Evolutionary conservation across 2,113 vertebrate genomes (phyloP), one percentile per base, ranked within the genome.

Genomic region (Oreotrochilus melanogaster): DNA sequence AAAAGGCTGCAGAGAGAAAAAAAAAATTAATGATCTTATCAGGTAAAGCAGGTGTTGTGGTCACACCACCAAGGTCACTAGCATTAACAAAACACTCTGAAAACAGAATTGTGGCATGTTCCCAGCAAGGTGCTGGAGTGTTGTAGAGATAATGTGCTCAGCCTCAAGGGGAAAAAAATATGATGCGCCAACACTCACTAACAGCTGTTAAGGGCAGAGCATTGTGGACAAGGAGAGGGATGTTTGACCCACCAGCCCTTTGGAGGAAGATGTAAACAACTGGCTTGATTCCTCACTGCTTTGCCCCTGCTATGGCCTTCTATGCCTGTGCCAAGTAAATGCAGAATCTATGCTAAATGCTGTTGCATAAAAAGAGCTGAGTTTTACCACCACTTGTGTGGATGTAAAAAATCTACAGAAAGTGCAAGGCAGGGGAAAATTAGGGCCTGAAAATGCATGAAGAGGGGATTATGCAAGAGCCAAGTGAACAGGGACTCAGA

Each of bases 1-100:
- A 30, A 95, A 95, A 94, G 60, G 73, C 86, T 45, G 78, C 61
- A 51, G 56, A 87, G 67, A 60, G 39, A 39, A 39, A 73, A 89
- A 65, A 64, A 92, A 84, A 93, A 95, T 93, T 96, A 95, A 97
- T 88, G 96, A 97, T 97, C 83, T 95, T 93, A 95, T 95, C 96
- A 94, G 90, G 94, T 92, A 94, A 93, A 96, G 96, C 96, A 97
- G 95, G 92, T 97, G 96, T 73, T 97, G 89, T 95, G 95, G 95
- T 94, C 96, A 88, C 91, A 94, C 67, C 83, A 89, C 82, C 89
- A 96, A 97, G 96, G 96, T 97, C 89, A 89, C 80, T 6, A 66
- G 67, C 82, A 89, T 84, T 82, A 89, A 82, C 83, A 92, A 88
- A 96, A 95, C 69, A 76, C 78, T 82, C 64, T 27, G 56, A 60